Percentiles rank a stretch among this genome's conserved stretches.
Evolutionary conservation across 2,888 invertebrate species (phyloP).

Genomic region (Ditylenchus weischeri): DNA sequence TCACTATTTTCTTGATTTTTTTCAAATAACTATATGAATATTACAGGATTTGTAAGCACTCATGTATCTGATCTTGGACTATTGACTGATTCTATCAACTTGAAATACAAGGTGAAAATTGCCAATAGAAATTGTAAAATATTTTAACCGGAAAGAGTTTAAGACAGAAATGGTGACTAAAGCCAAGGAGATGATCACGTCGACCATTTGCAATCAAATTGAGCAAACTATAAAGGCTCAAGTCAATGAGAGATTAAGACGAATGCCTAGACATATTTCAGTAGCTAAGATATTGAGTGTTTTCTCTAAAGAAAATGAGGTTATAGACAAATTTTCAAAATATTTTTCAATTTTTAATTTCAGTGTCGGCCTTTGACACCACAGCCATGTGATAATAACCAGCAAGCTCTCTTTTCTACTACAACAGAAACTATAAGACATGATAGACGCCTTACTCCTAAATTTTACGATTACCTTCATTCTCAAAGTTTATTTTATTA

Average conservation of each 20-base stretch:
- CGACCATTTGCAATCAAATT: constrained; percentile 39
- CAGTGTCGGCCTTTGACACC: too few relatives aligned
- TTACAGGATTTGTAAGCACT: constrained; percentile 40
- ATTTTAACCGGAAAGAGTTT: constrained; percentile 2
- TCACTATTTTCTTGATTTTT: too few relatives aligned
- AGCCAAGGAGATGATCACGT: constrained; percentile 33
- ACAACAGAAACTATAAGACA: too few relatives aligned
- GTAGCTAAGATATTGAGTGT: constrained; percentile 28
- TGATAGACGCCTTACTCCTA: too few relatives aligned
- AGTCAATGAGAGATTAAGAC: constrained; percentile 32
- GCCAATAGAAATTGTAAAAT: too few relatives aligned
- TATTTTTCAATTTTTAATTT: too few relatives aligned
- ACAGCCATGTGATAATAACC: too few relatives aligned
- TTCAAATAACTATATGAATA: neutral
- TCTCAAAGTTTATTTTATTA: too few relatives aligned
- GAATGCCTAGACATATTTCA: constrained; percentile 31
- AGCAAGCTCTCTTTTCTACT: too few relatives aligned
- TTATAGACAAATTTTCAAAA: neutral
- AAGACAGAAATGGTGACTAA: constrained; percentile 41
- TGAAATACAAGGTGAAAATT: constrained; percentile 38
- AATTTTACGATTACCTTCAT: too few relatives aligned
- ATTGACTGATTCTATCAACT: constrained; percentile 54
- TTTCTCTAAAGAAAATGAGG: constrained; percentile 16
- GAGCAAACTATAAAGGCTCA: constrained; percentile 35
- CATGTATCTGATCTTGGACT: constrained; percentile 52